Percentiles rank a stretch among this genome's conserved stretches.
phyloP scores from a whole-genome alignment of 1,140 invertebrate species.

The Acromyrmex heyeri region DNA sequence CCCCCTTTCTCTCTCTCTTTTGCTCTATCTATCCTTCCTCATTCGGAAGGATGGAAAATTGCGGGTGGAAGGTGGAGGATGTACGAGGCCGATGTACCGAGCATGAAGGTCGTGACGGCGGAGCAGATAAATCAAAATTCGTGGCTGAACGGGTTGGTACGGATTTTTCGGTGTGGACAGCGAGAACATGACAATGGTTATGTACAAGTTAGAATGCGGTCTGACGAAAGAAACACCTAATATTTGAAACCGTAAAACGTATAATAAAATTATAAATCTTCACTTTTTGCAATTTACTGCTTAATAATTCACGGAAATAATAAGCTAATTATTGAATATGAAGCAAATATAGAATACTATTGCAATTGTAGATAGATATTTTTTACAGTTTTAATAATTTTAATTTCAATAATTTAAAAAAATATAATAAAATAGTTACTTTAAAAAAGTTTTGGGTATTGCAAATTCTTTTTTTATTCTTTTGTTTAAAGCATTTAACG shows the following conservation, averaged over 20 bases:
- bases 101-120: conserved; percentile 67
- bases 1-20: neutral
- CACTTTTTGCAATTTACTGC: neutral
- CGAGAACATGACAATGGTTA: conserved; percentile 19
- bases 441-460: neutral
- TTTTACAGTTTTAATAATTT: neutral
- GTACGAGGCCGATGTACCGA: conserved; percentile 66
- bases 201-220: neutral
- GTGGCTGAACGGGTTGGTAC: conserved; percentile 29
- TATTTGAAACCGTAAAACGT: neutral
- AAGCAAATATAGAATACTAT: neutral
- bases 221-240: neutral
- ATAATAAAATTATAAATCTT: neutral
- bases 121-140: conserved; percentile 72
- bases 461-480: neutral
- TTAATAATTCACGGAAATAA: neutral
- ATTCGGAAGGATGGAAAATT: conserved; percentile 38
- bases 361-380: neutral
- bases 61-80: conserved; percentile 11
- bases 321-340: neutral
- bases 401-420: neutral
- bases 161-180: conserved; percentile 39
- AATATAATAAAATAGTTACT: neutral
- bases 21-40: neutral
- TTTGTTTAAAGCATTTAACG: neutral